A percentile compares a stretch with the other conserved stretches of the same genome.
Evolutionary conservation across 2,113 vertebrate genomes (phyloP).

Genomic region (Cynocephalus volans): DNA sequence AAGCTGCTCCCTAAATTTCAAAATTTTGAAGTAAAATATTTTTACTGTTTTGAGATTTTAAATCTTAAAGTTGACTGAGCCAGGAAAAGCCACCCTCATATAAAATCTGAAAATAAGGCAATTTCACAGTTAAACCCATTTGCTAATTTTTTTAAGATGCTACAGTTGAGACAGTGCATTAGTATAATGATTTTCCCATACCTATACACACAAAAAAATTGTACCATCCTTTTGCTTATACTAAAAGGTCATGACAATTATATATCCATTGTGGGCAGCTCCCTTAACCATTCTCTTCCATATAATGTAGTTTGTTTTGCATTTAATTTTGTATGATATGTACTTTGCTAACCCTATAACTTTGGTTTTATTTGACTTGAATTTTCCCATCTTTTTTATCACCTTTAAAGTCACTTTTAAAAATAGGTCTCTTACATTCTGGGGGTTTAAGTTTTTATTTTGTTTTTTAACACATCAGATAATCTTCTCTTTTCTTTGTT

Average conservation of each 20-base stretch:
- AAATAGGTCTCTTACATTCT: not conserved
- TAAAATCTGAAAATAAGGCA: conserved; percentile 20
- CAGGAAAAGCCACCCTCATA: not conserved
- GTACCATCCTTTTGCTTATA: not conserved
- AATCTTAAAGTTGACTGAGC: conserved; percentile 21
- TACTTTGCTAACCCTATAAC: not conserved
- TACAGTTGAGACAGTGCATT: not conserved
- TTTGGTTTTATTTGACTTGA: conserved; percentile 4
- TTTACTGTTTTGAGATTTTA: not conserved
- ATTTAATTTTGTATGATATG: not conserved
- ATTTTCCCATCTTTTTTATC: not conserved
- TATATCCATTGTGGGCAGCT: not conserved
- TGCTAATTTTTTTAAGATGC: not conserved
- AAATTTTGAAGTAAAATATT: not conserved
- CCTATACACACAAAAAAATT: not conserved
- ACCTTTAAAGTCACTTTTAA: not conserved
- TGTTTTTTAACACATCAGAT: not conserved
- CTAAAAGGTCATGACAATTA: not conserved
- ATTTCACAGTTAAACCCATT: not conserved
- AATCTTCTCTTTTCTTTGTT: not conserved
- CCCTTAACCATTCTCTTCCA: not conserved
- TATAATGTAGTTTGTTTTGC: not conserved
- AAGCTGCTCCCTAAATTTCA: not conserved
- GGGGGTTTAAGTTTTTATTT: not conserved
- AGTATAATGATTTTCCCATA: not conserved